Evolutionary conservation across 2,888 invertebrate species (phyloP), one percentile per base, ranked within the genome.

Genomic region (Scrobipalpa costella): DNA sequence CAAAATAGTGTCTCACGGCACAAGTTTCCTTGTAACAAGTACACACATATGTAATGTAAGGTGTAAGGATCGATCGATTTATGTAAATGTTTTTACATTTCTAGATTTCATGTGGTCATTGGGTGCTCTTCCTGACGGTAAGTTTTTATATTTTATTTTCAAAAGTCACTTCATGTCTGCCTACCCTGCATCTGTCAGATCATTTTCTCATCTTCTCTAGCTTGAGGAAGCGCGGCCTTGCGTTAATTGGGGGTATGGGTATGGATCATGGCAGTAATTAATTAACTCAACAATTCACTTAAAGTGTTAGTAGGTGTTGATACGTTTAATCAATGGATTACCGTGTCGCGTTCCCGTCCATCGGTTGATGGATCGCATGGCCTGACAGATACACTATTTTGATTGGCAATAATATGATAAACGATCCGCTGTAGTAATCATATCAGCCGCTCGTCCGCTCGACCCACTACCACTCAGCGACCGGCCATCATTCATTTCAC

Each of bases 31-130:
- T 65, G 74, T 69, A 73, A 76, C 75, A 78, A 78, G 77, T 74
- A 77, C 75, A 82, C 79, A 80, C 72, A 79, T 9, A 75, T 81
- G 71, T 84, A 81, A 77, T 82, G 74, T 88, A 86, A 86, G 79
- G 81, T 87, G 79, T 89, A 88, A 90, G 85, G 82, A 85, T 89
- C 84, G 90, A 81, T 90, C 90, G 86, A 90, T 86, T 91, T 90
- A 91, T 90, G 90, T 89, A 90, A 90, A 90, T 92, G 86, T 91
- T 92, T 92, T 92, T 92, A 91, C 93, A 92, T 93, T 93, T 96
- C 93, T 96, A 98, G 98, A 98, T 96, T 97, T 98, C 95, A 97
- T 98, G 97, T 98, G 98, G 98, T 97, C 97, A 93, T 95, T 98
- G 95, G 98, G 97, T 94, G 97, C 97, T 94, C 95, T 98, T 94